These are phyloP conservation scores for Diloba caeruleocephala DNA, from an alignment of 2,888 invertebrate species.

Conservation along the genomic window DNA sequence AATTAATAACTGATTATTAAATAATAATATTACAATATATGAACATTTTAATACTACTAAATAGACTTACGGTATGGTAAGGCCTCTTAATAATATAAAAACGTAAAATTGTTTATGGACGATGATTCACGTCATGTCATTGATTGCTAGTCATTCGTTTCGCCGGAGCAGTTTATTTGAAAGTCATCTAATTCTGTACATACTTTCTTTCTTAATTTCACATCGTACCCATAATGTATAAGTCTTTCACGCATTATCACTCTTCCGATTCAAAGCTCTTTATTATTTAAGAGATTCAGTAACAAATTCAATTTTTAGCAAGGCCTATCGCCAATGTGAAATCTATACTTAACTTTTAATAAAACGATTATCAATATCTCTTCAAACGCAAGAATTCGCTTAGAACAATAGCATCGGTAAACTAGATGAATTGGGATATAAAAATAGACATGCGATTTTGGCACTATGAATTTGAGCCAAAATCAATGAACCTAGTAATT, in stretches of 20 bases:
- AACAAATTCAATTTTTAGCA: slow-evolving; percentile 29
- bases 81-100: slow-evolving; percentile 58
- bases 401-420: slow-evolving; percentile 11
- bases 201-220: slow-evolving; percentile 14
- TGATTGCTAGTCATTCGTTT: slow-evolving; percentile 13
- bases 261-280: slow-evolving; percentile 20
- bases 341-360: not conserved
- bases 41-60: slow-evolving; percentile 61
- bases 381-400: no score
- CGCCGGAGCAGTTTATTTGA: slow-evolving; percentile 21
- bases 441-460: slow-evolving; percentile 10
- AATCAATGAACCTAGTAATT: not conserved
- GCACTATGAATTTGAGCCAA: not conserved
- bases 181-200: slow-evolving; percentile 42
- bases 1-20: slow-evolving; percentile 71
- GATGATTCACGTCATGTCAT: slow-evolving; percentile 6
- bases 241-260: slow-evolving; percentile 28
- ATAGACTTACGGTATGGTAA: slow-evolving; percentile 76
- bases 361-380: no score
- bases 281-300: slow-evolving; percentile 43
- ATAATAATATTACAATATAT: slow-evolving; percentile 73
- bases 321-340: slow-evolving; percentile 30
- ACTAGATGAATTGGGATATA: slow-evolving; percentile 34
- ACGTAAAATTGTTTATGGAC: slow-evolving; percentile 23
- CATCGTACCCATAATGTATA: slow-evolving; percentile 15